Conservation (phyloP, 1,140 invertebrate genomes). For the Halotydeus destructor region DNA sequence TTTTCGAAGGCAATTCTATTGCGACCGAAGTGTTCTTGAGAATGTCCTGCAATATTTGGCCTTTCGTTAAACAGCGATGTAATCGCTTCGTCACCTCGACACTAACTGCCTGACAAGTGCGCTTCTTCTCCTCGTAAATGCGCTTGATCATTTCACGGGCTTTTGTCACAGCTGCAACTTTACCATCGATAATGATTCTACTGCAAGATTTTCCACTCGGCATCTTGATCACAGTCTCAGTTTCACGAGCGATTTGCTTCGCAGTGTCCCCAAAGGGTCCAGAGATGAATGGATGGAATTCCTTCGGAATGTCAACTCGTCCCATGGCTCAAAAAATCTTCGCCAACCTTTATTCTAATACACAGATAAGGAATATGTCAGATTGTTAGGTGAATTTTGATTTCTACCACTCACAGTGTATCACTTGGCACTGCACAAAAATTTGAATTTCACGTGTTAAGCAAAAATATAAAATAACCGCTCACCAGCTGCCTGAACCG, state of each 20-base stretch:
- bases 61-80: slow-evolving; percentile 78
- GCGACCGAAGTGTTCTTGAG: slow-evolving; percentile 73
- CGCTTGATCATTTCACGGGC: slow-evolving; percentile 64
- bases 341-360: no score
- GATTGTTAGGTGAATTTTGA: no score
- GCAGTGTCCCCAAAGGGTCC: slow-evolving; percentile 66
- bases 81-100: slow-evolving; percentile 86
- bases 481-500: no score
- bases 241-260: slow-evolving; percentile 50
- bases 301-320: slow-evolving; percentile 63
- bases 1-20: slow-evolving; percentile 82
- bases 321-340: no score
- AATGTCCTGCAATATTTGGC: slow-evolving; percentile 73
- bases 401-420: no score
- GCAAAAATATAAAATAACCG: no score
- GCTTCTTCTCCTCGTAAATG: slow-evolving; percentile 60
- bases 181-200: slow-evolving; percentile 84
- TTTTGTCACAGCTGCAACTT: slow-evolving; percentile 74
- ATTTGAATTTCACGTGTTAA: no score
- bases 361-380: no score
- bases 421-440: no score
- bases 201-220: slow-evolving; percentile 65
- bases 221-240: slow-evolving; percentile 73
- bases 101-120: slow-evolving; percentile 67
- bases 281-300: slow-evolving; percentile 83